Base-by-base conservation (phyloP, 2,113 vertebrate species). In the Triplophysa rosa region DNA sequence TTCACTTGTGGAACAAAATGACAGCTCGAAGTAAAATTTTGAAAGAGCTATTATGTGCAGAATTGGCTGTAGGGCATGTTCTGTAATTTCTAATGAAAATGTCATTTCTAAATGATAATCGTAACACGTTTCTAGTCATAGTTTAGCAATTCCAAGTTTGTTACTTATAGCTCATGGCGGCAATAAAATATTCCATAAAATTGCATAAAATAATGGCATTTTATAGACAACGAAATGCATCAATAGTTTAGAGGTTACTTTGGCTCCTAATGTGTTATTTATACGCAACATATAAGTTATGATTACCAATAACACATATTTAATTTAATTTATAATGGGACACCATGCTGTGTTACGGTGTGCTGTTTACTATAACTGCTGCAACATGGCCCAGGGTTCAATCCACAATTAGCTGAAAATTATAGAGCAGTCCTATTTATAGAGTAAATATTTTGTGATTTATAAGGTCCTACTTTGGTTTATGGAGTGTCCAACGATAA, bases 1-100 rank as follows among this genome's bases (percentile, higher is more conserved):
- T 16, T 73, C 56, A 72, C 54, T 59, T 42, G n/a, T 17, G n/a
- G 21, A 21, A 24, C 70, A 73, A 61, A 73, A 73, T 61, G 70
- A 59, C 70, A 72, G 54, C 33, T 40, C 23, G 9, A 13, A 61
- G 40, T 42, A 59, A 59, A 59, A 58, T 8, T 71, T 12, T 71
- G 26, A 59, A 71, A 72, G 33, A 23, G 69, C 52, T 58, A 14
- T 23, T 40, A 37, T 23, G 12, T 72, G 49, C 69, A 37, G 26
- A 70, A 33, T 56, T 14, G 47, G 1, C 67, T 54, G 54, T 59
- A 42, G 21, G 37, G n/a, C 29, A 72, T 33, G 23, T 17, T 6
- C 29, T 26, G 19, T 71, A 16, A 77, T 72, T 23, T 52, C 77
- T 47, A 16, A 54, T 49, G 52, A 61, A 42, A 72, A 73, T 52